phyloP scores from a whole-genome alignment of 1,140 invertebrate genomes.

The Calosoma granatense region DNA sequence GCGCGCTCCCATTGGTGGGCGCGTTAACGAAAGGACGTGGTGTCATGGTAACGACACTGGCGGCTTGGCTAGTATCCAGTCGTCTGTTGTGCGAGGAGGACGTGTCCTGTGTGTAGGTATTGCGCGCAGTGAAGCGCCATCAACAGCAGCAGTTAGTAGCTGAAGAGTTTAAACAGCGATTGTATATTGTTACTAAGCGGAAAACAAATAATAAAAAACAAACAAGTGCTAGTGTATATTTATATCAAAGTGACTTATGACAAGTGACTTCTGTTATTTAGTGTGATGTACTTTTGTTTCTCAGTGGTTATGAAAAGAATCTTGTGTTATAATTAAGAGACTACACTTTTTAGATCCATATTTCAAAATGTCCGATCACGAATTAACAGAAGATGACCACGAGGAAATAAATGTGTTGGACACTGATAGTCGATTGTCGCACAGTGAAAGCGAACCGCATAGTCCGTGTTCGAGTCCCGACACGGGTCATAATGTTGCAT shows the following conservation, averaged over 20 bases:
- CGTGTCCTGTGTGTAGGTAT: not conserved
- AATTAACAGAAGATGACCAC: slow-evolving; percentile 32
- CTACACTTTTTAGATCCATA: no score
- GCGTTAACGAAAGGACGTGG: slow-evolving; percentile 25
- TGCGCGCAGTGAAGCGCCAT: not conserved
- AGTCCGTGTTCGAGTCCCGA: slow-evolving; percentile 37
- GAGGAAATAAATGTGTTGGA: slow-evolving; percentile 38
- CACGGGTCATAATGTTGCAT: slow-evolving; percentile 34
- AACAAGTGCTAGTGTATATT: no score
- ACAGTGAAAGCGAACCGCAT: slow-evolving; percentile 39
- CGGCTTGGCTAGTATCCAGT: slow-evolving; percentile 24
- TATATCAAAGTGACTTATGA: no score
- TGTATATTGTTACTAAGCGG: no score
- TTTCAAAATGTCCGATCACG: slow-evolving; percentile 34
- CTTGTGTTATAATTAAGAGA: no score
- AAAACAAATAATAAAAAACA: no score
- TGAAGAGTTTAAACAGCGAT: no score
- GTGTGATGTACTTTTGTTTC: no score
- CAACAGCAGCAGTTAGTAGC: no score
- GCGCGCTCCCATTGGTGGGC: slow-evolving; percentile 30
- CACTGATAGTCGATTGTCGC: slow-evolving; percentile 40
- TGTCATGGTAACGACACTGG: slow-evolving; percentile 33
- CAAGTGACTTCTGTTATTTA: no score
- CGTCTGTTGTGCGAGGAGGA: slow-evolving; percentile 20
- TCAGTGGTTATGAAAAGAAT: no score